Conservation (phyloP, 2,797 vertebrate genomes). For the Sciurus carolinensis region DNA sequence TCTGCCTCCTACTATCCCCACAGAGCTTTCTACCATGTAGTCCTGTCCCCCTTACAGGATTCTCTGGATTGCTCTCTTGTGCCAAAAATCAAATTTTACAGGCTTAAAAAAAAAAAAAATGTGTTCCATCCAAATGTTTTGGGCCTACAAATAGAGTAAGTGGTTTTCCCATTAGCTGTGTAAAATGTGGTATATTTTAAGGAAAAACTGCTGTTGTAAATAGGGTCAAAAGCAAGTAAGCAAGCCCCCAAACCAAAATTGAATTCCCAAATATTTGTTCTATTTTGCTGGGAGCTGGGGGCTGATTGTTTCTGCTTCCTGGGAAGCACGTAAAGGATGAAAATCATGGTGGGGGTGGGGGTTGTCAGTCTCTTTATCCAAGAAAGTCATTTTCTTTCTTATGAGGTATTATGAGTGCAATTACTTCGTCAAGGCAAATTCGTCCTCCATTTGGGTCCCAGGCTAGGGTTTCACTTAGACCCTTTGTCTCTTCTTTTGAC, state of each 20-base stretch:
- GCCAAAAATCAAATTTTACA: constrained; percentile 25
- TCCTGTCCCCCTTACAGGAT: neutral
- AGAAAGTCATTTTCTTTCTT: constrained; percentile 78
- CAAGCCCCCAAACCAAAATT: neutral
- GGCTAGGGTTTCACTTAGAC: constrained; percentile 77
- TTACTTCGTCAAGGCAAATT: constrained; percentile 83
- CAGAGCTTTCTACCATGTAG: neutral
- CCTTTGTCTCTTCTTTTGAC: constrained; percentile 77
- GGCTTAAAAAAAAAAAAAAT: neutral
- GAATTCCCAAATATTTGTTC: neutral
- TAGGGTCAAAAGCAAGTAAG: neutral
- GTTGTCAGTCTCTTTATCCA: constrained; percentile 63
- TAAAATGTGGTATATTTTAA: neutral
- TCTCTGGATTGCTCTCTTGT: neutral
- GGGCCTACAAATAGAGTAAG: neutral
- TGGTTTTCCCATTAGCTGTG: neutral
- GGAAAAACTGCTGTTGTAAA: neutral
- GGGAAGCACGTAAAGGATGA: neutral
- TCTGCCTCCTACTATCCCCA: neutral
- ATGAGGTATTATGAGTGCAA: constrained; percentile 71
- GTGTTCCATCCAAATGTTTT: neutral
- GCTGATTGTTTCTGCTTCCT: neutral
- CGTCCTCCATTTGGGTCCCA: constrained; percentile 75
- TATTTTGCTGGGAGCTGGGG: neutral
- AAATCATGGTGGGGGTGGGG: neutral